These are phyloP conservation scores for Leucopternis melanops DNA, from an alignment of 2,113 vertebrate species.

Conservation along the genomic window DNA sequence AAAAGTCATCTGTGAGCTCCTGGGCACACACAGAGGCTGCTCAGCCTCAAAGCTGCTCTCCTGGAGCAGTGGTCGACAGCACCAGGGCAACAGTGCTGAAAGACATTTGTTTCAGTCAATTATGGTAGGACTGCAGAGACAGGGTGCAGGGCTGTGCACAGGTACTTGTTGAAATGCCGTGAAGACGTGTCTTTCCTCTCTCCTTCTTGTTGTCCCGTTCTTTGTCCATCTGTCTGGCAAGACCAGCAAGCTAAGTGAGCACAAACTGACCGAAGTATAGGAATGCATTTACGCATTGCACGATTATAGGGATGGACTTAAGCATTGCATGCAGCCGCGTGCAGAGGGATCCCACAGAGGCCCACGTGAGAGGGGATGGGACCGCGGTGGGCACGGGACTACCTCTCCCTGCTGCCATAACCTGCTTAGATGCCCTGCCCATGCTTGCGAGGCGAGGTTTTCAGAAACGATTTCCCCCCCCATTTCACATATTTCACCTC, in stretches of 20 bases:
- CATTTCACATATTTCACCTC: not conserved
- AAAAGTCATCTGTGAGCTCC: not conserved
- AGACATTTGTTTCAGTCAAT: not conserved
- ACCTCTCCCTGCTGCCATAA: not conserved
- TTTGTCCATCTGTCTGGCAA: not conserved
- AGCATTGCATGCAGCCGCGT: accelerated
- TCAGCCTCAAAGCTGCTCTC: not conserved
- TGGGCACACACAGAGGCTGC: not conserved
- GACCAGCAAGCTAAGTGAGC: not conserved
- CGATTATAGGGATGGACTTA: not conserved
- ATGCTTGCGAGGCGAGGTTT: accelerated
- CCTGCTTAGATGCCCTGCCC: not conserved
- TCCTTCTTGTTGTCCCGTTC: not conserved
- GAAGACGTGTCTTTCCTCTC: not conserved
- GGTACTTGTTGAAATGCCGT: accelerated
- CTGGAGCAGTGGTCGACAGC: not conserved
- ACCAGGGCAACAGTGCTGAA: not conserved
- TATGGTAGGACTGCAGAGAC: not conserved
- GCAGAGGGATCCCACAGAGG: not conserved
- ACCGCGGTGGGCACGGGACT: accelerated
- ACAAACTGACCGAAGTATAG: not conserved
- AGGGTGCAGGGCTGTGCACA: not conserved
- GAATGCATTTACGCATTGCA: not conserved
- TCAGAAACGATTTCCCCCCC: not conserved
- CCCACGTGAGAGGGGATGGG: accelerated